phyloP scores from a whole-genome alignment of 2,888 invertebrate genomes.

The Epistrophe grossulariae region DNA sequence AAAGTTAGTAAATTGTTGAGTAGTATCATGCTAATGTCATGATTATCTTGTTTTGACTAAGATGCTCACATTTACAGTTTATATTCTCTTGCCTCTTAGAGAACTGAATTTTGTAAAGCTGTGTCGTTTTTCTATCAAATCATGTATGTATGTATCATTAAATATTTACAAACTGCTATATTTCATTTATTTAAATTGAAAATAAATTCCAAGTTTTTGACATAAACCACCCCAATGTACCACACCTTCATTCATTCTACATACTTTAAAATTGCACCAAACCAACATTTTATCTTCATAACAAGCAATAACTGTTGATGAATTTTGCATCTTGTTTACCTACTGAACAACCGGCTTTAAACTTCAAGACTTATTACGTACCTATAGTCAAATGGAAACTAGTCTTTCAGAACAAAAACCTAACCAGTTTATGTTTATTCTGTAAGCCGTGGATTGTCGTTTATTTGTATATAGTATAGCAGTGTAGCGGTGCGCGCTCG shows the following conservation, averaged over 20 bases:
- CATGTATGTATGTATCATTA: no score
- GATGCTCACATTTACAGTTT: no score
- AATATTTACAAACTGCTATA: no score
- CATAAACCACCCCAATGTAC: not conserved
- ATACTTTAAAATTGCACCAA: slow-evolving; percentile 40
- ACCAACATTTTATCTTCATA: slow-evolving; percentile 32
- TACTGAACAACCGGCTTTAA: slow-evolving; percentile 36
- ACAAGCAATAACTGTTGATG: slow-evolving; percentile 40
- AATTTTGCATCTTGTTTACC: slow-evolving; percentile 42
- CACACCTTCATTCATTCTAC: not conserved
- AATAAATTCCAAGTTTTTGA: not conserved
- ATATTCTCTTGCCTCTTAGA: no score
- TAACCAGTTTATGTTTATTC: slow-evolving; percentile 44
- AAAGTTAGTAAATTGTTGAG: no score
- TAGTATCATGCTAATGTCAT: no score
- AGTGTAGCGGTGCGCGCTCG: slow-evolving; percentile 45
- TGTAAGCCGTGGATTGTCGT: slow-evolving; percentile 10
- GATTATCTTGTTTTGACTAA: no score
- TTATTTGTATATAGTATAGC: not conserved
- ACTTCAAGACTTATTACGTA: slow-evolving; percentile 50
- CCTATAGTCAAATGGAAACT: slow-evolving; percentile 26
- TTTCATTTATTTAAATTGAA: no score
- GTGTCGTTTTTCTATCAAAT: no score
- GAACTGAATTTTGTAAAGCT: no score
- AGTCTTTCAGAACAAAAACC: slow-evolving; percentile 61